Conservation (phyloP, 2,888 invertebrate species). For the Hirtodrosophila histrioides region DNA sequence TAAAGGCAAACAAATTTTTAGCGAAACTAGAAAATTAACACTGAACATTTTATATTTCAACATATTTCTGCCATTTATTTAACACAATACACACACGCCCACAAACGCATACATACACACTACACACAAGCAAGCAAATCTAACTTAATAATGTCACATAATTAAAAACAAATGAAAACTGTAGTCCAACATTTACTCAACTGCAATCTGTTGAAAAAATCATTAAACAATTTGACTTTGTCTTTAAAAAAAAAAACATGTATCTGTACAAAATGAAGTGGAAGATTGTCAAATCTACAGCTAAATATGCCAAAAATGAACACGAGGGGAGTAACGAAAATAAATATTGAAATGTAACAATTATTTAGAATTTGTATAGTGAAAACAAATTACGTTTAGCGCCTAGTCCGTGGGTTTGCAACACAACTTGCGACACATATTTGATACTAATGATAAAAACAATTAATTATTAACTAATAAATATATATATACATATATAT, state of each 20-base stretch:
- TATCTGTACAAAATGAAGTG: slow-evolving; percentile 63
- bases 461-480: slow-evolving; percentile 70
- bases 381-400: slow-evolving; percentile 63
- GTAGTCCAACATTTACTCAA: slow-evolving; percentile 52
- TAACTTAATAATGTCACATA: slow-evolving; percentile 34
- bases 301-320: slow-evolving; percentile 83
- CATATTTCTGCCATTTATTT: slow-evolving; percentile 45
- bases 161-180: slow-evolving; percentile 10
- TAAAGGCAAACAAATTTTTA: slow-evolving; percentile 52
- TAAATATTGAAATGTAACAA: slow-evolving; percentile 61
- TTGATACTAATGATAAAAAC: slow-evolving; percentile 72
- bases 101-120: slow-evolving; percentile 11
- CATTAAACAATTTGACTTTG: slow-evolving; percentile 55
- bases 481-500: slow-evolving; percentile 42
- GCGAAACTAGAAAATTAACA: slow-evolving; percentile 60
- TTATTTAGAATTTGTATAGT: slow-evolving; percentile 78
- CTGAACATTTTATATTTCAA: slow-evolving; percentile 43
- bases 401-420: slow-evolving; percentile 70
- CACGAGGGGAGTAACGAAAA: slow-evolving; percentile 28
- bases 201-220: slow-evolving; percentile 57
- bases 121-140: slow-evolving; percentile 45
- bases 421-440: slow-evolving; percentile 59
- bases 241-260: slow-evolving; percentile 34
- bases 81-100: slow-evolving; percentile 16
- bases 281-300: slow-evolving; percentile 82